phyloP scores from a whole-genome alignment of 1,140 invertebrate species.

The Amyelois transitella region DNA sequence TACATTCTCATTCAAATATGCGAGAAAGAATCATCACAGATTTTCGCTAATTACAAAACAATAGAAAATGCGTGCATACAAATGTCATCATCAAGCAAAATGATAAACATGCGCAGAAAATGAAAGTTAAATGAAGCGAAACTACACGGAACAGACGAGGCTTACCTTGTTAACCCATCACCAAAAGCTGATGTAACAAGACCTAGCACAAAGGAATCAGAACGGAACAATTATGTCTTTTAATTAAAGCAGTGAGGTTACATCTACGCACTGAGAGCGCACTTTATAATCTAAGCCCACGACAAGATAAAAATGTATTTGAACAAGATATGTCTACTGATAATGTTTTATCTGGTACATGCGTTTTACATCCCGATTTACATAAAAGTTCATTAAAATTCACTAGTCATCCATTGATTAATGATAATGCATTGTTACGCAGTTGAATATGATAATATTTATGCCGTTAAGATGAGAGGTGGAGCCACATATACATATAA shows the following conservation, averaged over 20 bases:
- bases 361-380: conserved; percentile 9
- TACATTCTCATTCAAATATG: neutral
- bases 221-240: conserved; percentile 1
- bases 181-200: conserved; percentile 49
- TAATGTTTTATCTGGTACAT: conserved; percentile 40
- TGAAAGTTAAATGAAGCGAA: conserved; percentile 46
- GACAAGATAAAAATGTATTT: conserved; percentile 49
- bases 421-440: neutral
- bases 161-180: conserved; percentile 66
- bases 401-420: neutral
- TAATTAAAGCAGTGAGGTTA: conserved; percentile 6
- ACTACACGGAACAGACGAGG: conserved; percentile 30
- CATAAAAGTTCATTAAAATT: conserved; percentile 5
- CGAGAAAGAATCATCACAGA: conserved; percentile 7
- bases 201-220: conserved; percentile 10
- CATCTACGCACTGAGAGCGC: conserved; percentile 19
- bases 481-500: conserved; percentile 28
- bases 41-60: conserved; percentile 12
- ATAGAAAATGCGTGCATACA: conserved; percentile 13
- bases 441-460: neutral
- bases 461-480: conserved; percentile 13
- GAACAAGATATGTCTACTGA: conserved; percentile 45
- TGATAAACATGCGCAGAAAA: conserved; percentile 41
- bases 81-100: neutral
- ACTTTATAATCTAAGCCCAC: conserved; percentile 32